Evolutionary conservation across 92 coral and sea anemone genomes (phyloP), one percentile per base, ranked within the genome.

Genomic region (Anthopleura xanthogrammica): DNA sequence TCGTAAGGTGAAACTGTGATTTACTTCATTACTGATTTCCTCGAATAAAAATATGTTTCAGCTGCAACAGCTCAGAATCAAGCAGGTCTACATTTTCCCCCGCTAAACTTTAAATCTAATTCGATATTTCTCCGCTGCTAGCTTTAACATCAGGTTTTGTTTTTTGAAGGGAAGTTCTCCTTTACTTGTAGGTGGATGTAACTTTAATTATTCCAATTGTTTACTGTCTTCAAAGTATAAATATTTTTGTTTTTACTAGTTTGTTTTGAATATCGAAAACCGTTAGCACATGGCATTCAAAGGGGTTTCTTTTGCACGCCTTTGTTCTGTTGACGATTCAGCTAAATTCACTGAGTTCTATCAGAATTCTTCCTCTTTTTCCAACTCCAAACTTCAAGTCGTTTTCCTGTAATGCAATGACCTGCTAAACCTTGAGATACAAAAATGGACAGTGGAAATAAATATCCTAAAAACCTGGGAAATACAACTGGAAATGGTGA

Each of bases 261-360:
- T 70, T 68, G 84, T 81, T 81, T 70, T 81, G 84, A 48, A 81
- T 81, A 68, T 81, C 52, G 65, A 71, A 81, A 50, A 11, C 13
- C 52, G 22, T 64, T 50, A 76, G 84, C 84, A 81, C 84, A 81
- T 81, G 84, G 74, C 74, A 23, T 68, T 68, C 41, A 68, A 68
- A 23, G 16, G 41, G 41, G 41, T 23, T 68, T 3, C 74, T 20
- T 68, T 68, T 24, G 74, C 16, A 8, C 42, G 24, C 4, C 70
- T 62, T 62, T 62, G 70, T 62, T 68, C 19, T 68, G 17, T 68
- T 11, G 7, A 68, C 50, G 74, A 68, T 68, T 68, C 72, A 64
- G 43, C 12, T 23, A 68, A 64, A 22, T 22, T 64, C 29, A 64
- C 20, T 8, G 20, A 40, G 20, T 19, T 4, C 8, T 23, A 36